Conservation (phyloP, 30 jellyfish, hydroid and myxozoan genomes). For the Aurelia sp. region DNA sequence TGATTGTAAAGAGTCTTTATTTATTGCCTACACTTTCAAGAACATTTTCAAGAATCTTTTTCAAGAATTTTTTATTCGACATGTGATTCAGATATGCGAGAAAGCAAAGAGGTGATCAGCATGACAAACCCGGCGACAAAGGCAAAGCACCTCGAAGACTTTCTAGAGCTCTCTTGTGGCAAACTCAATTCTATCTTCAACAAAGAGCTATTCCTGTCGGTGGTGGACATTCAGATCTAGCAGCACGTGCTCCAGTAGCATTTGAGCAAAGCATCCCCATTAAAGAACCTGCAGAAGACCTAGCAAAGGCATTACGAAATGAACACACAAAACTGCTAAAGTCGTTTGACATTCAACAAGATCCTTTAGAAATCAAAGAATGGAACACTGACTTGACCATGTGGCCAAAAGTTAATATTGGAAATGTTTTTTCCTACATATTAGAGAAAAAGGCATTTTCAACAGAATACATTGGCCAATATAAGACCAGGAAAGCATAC, state of each 20-base stretch:
- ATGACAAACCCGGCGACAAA: slow-evolving; percentile 1
- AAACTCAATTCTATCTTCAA: slow-evolving; percentile 42
- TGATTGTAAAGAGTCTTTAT: background rate
- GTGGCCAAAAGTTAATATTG: no score
- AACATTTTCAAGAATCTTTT: background rate
- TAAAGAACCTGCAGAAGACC: slow-evolving; percentile 26
- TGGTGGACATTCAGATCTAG: slow-evolving; percentile 47
- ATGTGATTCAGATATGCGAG: slow-evolving; percentile 4
- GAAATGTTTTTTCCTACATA: slow-evolving; percentile 60
- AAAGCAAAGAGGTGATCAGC: slow-evolving; percentile 9
- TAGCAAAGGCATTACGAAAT: slow-evolving; percentile 31
- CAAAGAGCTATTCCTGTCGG: slow-evolving; percentile 46
- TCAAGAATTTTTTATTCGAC: background rate
- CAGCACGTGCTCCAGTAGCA: slow-evolving; percentile 54
- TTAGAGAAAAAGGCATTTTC: slow-evolving; percentile 41
- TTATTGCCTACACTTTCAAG: no score
- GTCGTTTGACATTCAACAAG: background rate
- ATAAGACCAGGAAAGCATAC: slow-evolving; percentile 63
- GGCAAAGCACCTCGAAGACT: slow-evolving; percentile 44
- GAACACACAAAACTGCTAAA: slow-evolving; percentile 15
- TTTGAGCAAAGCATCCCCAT: slow-evolving; percentile 29
- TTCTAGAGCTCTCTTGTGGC: slow-evolving; percentile 43
- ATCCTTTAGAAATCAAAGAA: slow-evolving; percentile 9
- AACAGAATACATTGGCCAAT: background rate
- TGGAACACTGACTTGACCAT: slow-evolving; percentile 58